Evolutionary conservation across 2,888 invertebrate species (phyloP), one percentile per base, ranked within the genome.

Genomic region (Nephrotoma flavescens): DNA sequence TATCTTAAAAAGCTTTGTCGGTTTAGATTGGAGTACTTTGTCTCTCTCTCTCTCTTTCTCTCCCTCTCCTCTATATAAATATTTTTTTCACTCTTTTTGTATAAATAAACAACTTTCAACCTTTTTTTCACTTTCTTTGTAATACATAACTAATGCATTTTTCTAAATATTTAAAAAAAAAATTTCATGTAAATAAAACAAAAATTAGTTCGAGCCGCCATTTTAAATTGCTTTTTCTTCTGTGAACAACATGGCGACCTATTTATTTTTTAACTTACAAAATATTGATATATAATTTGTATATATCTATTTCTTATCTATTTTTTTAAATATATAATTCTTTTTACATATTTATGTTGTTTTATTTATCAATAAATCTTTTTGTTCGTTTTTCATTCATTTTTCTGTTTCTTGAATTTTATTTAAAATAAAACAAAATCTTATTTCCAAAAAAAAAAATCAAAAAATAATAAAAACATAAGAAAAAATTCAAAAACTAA

Each of bases 401-500:
- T 41, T 86, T 52, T 86, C 71, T 71, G 71, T 71, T 71, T 71
- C 71, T 71, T 71, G 71, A 71, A 71, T 31, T 71, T 85, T 15
- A 85, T 42, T 85, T 42, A 41, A 41, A 41, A 41, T 41, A 41
- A 41, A 83, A 41, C 12, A 41, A n/a, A 42, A 15, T 15, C 41
- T 42, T 85, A 42, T 15, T 41, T 85, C 42, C n/a, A 44, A 85
- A 41, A 15, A 41, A 84, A 4, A 84, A 41, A 84, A 85, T 42
- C 15, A 85, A 44, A 45, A 86, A 86, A 86, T 19, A 7, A 86
- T 6, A 31, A 86, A 86, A 44, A 85, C n/a, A 84, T 42, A 31
- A 86, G n/a, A 85, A 86, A 87, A 86, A 86, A 86, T 86, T 87
- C 86, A 88, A 87, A 89, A 89, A 88, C 89, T 88, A 89, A 89